These are phyloP conservation scores for Drosophila pullipes DNA, from an alignment of 2,888 invertebrate species.

Conservation along the genomic window DNA sequence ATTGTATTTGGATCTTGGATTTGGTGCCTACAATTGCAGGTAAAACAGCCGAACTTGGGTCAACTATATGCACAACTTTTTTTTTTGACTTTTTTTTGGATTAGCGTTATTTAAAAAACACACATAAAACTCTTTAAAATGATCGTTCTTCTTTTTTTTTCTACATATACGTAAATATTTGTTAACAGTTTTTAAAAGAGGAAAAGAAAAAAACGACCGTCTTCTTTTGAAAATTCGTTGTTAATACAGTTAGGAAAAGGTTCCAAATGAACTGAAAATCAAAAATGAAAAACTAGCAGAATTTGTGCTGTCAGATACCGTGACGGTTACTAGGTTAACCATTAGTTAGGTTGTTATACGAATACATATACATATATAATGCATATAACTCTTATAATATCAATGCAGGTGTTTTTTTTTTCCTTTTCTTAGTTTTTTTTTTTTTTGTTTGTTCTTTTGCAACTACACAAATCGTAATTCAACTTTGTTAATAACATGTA, in stretches of 20 bases:
- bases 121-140: slow-evolving; percentile 42
- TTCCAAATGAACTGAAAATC: neutral
- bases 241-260: slow-evolving; percentile 35
- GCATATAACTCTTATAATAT: slow-evolving; percentile 27
- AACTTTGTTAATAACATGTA: slow-evolving; percentile 14
- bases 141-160: slow-evolving; percentile 11
- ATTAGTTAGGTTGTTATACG: slow-evolving; percentile 21
- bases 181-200: slow-evolving; percentile 27
- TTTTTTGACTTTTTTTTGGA: slow-evolving; percentile 7
- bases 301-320: slow-evolving; percentile 30
- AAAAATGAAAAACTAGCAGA: slow-evolving; percentile 7
- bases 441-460: slow-evolving; percentile 11
- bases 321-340: slow-evolving; percentile 52
- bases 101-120: slow-evolving; percentile 12
- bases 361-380: slow-evolving; percentile 21
- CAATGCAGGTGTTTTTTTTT: slow-evolving; percentile 17
- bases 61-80: slow-evolving; percentile 4
- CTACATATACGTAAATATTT: slow-evolving; percentile 42
- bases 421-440: neutral
- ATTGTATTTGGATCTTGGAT: slow-evolving; percentile 3
- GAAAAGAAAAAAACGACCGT: neutral
- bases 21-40: slow-evolving; percentile 7
- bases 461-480: slow-evolving; percentile 35
- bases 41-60: too few species aligned
- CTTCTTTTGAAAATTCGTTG: slow-evolving; percentile 51